Base-by-base conservation (phyloP, 2,888 invertebrate species). In the Buathra laborator region DNA sequence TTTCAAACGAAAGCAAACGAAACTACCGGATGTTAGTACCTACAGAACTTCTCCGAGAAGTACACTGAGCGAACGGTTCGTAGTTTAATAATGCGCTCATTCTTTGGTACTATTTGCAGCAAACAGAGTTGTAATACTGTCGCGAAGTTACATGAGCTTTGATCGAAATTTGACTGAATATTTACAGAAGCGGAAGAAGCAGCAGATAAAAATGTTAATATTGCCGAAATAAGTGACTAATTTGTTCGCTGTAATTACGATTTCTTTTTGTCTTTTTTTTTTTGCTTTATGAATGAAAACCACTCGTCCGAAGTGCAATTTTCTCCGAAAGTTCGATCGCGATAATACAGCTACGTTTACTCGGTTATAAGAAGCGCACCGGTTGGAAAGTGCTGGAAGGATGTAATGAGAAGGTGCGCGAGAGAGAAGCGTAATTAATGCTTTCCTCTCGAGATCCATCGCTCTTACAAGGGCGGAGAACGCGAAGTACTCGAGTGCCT, bases 401-500 rank as follows among this genome's bases (percentile, higher is more conserved):
- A 72, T 72, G 48, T 44, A 77, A 62, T 29, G 72, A 44, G 53
- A 62, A 56, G 56, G 53, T 12, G 48, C 4, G 43, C 14, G 48
- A 37, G 46, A 29, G 46, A 72, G 48, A 46, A 67, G 46, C 14
- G 66, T 82, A 82, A 82, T 82, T 82, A 82, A 82, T 76, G 77
- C 82, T 48, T 51, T 24, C 64, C 77, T 72, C 59, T 72, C 56
- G 67, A 72, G 82, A 83, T 83, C 59, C 82, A 72, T 83, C 77
- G 82, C 67, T 83, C 77, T 48, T 29, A 29, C 66, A 53, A 14
- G 59, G 16, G 62, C 29, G 48, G 48, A 37, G 46, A 43, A 62
- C 68, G 19, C 62, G 64, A 82, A 56, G 32, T 76, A 70, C 62
- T 82, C 64, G 53, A 62, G 64, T 51, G 51, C 72, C 59, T 67